Base-by-base conservation (phyloP, 2,888 invertebrate species). In the Synergus itoensis region DNA sequence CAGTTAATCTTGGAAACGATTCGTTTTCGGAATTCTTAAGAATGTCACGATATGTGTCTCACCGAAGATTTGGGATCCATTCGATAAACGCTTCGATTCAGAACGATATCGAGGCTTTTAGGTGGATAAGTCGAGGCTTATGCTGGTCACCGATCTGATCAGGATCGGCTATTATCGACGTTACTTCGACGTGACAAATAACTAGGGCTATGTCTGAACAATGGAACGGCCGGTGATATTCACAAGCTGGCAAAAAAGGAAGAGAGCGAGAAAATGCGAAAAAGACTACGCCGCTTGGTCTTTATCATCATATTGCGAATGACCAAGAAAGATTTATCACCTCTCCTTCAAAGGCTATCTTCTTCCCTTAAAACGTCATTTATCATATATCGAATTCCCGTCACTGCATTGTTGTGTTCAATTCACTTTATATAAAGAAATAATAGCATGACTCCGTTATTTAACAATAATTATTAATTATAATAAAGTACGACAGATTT, bases 261-360 rank as follows among this genome's bases (percentile, higher is more conserved):
- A 36, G 48, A 48, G n/a, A n/a, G 36, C 16, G 28, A 53, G n/a
- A 53, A 73, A 73, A 53, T 73, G 53, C 48, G 53, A 53, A 53
- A 73, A 65, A 53, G 53, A 73, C 53, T 28, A 28, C 9, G 21
- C 14, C 43, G 69, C 45, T 28, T 36, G 5, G 73, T n/a, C 73
- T 53, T 73, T 53, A 73, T 73, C 73, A 40, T 73, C 36, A 73
- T 73, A 53, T 73, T 53, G n/a, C 36, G 73, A 53, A 73, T 73
- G 73, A 53, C 73, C 73, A 18, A 36, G 53, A 53, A n/a, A 73
- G 73, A 73, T 73, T 73, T 73, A 73, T 73, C 28, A 53, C 73
- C 36, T 11, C 73, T 53, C n/a, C 36, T 53, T 12, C 48, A 53
- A 36, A 48, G 53, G 28, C 73, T 73, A 73, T 73, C 53, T 9